phyloP scores from a whole-genome alignment of 2,797 vertebrate genomes.

The Dipus sagitta region DNA sequence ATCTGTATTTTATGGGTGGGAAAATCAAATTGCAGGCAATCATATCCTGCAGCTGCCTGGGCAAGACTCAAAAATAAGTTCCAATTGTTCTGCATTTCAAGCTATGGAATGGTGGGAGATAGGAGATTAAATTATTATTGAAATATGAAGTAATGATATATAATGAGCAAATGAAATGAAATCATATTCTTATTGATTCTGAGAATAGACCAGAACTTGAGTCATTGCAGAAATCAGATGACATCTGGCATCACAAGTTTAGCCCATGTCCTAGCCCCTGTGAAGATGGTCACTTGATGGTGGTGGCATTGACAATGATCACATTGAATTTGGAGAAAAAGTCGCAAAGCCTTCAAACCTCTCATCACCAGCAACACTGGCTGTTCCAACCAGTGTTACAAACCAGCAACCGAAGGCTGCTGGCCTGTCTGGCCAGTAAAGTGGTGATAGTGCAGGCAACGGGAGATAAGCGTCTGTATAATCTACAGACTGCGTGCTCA shows the following conservation, averaged over 20 bases:
- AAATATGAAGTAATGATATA: not conserved
- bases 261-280: accelerated
- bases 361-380: no score
- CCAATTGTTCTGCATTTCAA: not conserved
- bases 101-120: not conserved
- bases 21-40: not conserved
- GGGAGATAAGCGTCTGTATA: not conserved
- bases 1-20: not conserved
- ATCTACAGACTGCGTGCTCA: no score
- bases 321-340: not conserved
- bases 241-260: accelerated
- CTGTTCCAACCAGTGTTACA: not conserved
- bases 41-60: no score
- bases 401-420: no score
- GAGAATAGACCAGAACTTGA: no score
- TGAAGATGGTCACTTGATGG: not conserved
- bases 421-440: not conserved
- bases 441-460: not conserved
- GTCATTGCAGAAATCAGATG: not conserved
- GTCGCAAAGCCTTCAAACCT: not conserved
- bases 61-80: not conserved
- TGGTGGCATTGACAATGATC: not conserved
- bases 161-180: not conserved
- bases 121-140: not conserved
- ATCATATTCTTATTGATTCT: not conserved